These are phyloP conservation scores for Aphis craccivora DNA, from an alignment of 1,140 invertebrate genomes.

Conservation along the genomic window DNA sequence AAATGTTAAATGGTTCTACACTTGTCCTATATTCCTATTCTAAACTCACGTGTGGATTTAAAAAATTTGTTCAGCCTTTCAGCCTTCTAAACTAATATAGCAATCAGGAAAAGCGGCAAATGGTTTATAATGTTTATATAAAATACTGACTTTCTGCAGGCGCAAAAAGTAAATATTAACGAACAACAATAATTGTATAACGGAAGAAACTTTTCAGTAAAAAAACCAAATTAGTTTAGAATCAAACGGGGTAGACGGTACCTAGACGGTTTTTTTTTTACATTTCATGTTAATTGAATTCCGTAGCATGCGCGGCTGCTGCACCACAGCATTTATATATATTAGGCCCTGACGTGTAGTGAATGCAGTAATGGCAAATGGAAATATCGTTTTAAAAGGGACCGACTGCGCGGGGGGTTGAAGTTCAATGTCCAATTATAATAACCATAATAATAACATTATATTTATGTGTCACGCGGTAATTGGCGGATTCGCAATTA, in stretches of 20 bases:
- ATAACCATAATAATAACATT: slow-evolving; percentile 22
- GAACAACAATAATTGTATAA: not conserved
- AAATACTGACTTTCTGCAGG: not conserved
- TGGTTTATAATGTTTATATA: not conserved
- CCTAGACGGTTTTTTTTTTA: not conserved
- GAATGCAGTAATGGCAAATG: not conserved
- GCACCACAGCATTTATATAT: not conserved
- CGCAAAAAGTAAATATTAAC: not conserved
- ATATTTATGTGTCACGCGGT: slow-evolving; percentile 33
- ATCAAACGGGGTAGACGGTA: not conserved
- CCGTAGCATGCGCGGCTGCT: not conserved
- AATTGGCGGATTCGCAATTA: slow-evolving; percentile 3
- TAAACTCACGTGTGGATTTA: not conserved
- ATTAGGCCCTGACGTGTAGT: not conserved
- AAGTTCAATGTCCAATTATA: slow-evolving; percentile 33
- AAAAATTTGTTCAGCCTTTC: not conserved
- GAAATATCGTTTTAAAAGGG: slow-evolving; percentile 13
- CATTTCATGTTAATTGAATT: not conserved
- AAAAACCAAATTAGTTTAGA: not conserved
- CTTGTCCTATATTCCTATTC: not conserved
- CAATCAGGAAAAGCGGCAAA: not conserved
- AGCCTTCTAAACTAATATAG: not conserved
- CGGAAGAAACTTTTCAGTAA: not conserved
- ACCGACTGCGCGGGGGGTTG: not conserved
- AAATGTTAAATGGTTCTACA: too few species aligned